These are phyloP conservation scores for Tinamus major DNA, from an alignment of 2,797 vertebrate species.

Conservation along the genomic window DNA sequence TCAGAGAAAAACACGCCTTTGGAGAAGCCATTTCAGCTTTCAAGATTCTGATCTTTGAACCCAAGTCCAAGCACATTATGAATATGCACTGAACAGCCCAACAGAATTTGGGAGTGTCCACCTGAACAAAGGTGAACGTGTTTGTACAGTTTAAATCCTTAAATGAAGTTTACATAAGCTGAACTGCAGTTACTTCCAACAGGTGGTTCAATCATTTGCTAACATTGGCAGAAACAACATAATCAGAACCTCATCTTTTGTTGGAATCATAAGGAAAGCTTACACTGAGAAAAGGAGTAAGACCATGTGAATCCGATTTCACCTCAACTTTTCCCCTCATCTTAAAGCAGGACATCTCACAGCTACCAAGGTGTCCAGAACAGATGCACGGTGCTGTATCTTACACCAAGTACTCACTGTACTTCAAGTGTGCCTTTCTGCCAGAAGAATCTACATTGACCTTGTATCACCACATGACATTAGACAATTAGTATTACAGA, in stretches of 20 bases:
- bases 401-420: not conserved
- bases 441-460: not conserved
- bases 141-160: slow-evolving; percentile 18
- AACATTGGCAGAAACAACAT: slow-evolving; percentile 30
- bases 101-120: not conserved
- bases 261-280: slow-evolving; percentile 12
- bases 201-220: slow-evolving; percentile 28
- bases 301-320: not conserved
- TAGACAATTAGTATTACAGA: not conserved
- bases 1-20: not conserved
- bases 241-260: slow-evolving; percentile 31
- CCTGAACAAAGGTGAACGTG: not conserved
- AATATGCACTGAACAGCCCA: not conserved
- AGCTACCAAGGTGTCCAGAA: not conserved
- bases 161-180: slow-evolving; percentile 35
- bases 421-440: not conserved
- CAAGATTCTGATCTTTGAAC: not conserved
- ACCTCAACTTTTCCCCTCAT: not conserved
- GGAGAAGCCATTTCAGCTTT: not conserved
- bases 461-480: not conserved
- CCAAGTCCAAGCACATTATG: not conserved
- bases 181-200: slow-evolving; percentile 49
- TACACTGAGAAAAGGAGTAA: not conserved
- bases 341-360: not conserved
- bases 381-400: not conserved